Evolutionary conservation across 2,888 invertebrate species (phyloP), one percentile per base, ranked within the genome.

Genomic region (Bedellia somnulentella): DNA sequence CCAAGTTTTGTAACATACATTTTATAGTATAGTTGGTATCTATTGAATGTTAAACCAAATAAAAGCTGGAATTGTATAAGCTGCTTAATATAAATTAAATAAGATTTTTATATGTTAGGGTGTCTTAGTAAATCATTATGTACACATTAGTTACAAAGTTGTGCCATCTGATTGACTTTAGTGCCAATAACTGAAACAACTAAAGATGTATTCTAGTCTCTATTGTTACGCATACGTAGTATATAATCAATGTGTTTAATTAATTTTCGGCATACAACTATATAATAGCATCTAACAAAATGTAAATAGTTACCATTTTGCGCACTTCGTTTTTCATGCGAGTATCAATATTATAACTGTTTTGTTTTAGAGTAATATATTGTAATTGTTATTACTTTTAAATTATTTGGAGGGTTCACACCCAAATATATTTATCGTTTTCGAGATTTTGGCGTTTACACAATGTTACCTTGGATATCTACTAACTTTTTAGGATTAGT

Each of bases 141-240:
- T n/a, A n/a, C n/a, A n/a, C n/a, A n/a, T n/a, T n/a, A n/a, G n/a
- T n/a, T n/a, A n/a, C n/a, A n/a, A n/a, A n/a, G n/a, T n/a, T n/a
- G n/a, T n/a, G n/a, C n/a, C n/a, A n/a, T n/a, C n/a, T n/a, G n/a
- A n/a, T 76, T 58, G 46, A 62, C 57, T 54, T 62, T 75, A 77
- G 77, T 77, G 77, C 76, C 77, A 77, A 75, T 77, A 76, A 75
- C 77, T 77, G 77, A 75, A 64, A 57, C 44, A 59, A 56, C 49
- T 58, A 61, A 62, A 68, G 67, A 68, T 73, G 67, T 75, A 73
- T 73, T 77, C 77, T 77, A 77, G 77, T 77, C 77, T 75, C 66
- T 73, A 77, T 73, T 76, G 75, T 75, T 76, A 75, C 56, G 61
- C 66, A 60, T 68, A 66, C 71, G 71, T 73, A 73, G 73, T 63